These are phyloP conservation scores for Callitettix versicolor DNA, from an alignment of 1,140 invertebrate genomes.

Conservation along the genomic window DNA sequence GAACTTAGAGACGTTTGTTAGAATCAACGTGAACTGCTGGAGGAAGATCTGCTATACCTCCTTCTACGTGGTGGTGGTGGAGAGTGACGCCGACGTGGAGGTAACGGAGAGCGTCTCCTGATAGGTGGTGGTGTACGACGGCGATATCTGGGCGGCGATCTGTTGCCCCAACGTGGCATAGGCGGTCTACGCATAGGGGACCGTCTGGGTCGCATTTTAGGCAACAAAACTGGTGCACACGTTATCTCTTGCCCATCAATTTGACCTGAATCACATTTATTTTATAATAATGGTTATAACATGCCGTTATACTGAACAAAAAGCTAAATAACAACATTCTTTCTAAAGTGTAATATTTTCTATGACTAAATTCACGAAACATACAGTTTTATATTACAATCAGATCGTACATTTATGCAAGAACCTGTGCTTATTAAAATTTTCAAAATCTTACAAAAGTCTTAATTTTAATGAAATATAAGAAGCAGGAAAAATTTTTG, in stretches of 20 bases:
- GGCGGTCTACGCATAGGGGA: conserved; percentile 47
- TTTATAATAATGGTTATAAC: not conserved
- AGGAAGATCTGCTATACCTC: conserved; percentile 68
- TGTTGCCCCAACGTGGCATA: conserved; percentile 32
- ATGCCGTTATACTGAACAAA: no score
- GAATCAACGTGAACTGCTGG: conserved; percentile 57
- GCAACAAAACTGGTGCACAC: conserved; percentile 77
- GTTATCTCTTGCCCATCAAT: conserved; percentile 90
- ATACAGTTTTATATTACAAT: not conserved
- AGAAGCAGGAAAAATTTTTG: no score
- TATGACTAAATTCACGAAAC: conserved; percentile 5
- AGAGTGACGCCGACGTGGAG: conserved; percentile 46
- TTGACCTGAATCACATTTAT: conserved; percentile 42
- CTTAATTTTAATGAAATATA: no score
- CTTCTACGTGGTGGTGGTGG: conserved; percentile 48
- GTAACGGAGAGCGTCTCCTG: conserved; percentile 38
- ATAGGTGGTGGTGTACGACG: conserved; percentile 45
- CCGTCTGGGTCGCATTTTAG: conserved; percentile 54
- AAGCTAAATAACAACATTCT: not conserved
- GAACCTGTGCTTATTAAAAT: not conserved
- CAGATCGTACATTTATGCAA: not conserved
- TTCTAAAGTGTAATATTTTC: not conserved
- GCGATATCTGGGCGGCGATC: conserved; percentile 43
- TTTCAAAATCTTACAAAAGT: not conserved
- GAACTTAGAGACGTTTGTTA: no score